phyloP scores from a whole-genome alignment of 2,113 vertebrate species.

The Passer domesticus region DNA sequence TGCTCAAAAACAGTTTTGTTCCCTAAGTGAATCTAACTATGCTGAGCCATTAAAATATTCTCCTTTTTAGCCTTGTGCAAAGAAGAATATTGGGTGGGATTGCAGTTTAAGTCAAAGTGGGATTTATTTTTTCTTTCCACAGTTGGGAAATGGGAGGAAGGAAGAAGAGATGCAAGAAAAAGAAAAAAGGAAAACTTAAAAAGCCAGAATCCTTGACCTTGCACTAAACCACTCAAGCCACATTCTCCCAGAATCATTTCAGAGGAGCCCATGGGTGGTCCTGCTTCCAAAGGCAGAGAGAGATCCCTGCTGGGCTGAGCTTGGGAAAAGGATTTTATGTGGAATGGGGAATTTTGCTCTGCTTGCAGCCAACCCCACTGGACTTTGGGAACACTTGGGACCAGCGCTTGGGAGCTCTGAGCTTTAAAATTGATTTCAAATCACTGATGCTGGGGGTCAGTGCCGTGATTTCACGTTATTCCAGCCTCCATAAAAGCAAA shows the following conservation, averaged over 20 bases:
- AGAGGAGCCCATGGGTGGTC: slow-evolving; percentile 8
- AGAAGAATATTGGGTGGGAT: not conserved
- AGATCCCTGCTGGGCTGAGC: not conserved
- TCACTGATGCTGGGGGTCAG: not conserved
- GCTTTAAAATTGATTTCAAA: not conserved
- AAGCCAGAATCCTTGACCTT: not conserved
- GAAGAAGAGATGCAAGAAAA: not conserved
- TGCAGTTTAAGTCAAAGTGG: not conserved
- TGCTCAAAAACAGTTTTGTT: not conserved
- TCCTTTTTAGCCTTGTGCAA: not conserved
- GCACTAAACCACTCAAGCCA: not conserved
- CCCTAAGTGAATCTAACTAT: not conserved
- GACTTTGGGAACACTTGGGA: not conserved
- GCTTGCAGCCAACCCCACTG: not conserved
- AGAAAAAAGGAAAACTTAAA: not conserved
- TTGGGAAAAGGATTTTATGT: not conserved
- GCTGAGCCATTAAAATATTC: not conserved
- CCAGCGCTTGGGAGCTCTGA: not conserved
- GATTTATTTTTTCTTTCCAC: not conserved
- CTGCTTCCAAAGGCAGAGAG: not conserved
- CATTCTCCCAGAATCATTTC: not conserved
- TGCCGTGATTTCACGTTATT: not conserved
- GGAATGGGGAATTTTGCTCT: not conserved
- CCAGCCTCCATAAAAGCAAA: not conserved
- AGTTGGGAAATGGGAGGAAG: not conserved